Conservation (phyloP, 2,888 invertebrate species). For the Xestia rhomboidea region DNA sequence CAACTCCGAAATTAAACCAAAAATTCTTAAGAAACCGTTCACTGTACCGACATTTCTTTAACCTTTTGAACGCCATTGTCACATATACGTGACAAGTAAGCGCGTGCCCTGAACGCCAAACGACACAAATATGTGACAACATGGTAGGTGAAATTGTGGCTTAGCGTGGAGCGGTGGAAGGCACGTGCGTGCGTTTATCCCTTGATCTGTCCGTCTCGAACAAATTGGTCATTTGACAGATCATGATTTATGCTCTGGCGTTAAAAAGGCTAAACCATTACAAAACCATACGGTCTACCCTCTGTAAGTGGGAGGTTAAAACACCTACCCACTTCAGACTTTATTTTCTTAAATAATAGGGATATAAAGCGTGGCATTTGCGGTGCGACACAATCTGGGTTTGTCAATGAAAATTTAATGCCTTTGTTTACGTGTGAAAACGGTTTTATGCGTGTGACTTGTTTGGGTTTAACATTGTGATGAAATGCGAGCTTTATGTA, state of each 20-base stretch:
- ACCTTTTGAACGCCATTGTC: too few species aligned
- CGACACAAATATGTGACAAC: too few species aligned
- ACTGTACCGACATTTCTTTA: not conserved
- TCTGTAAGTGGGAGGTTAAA: constrained; percentile 1
- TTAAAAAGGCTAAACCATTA: not conserved
- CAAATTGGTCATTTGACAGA: too few species aligned
- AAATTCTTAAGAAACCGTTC: constrained; percentile 11
- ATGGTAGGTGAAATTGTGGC: too few species aligned
- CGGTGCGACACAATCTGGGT: constrained; percentile 24
- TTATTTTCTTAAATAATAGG: constrained; percentile 7
- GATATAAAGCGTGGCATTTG: constrained; percentile 43
- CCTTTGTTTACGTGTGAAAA: constrained; percentile 50
- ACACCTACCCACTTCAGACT: constrained; percentile 20
- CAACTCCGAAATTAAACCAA: constrained; percentile 21
- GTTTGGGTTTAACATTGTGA: constrained; percentile 8
- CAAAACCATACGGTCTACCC: not conserved
- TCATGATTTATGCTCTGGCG: too few species aligned
- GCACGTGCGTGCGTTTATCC: too few species aligned
- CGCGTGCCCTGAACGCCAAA: too few species aligned
- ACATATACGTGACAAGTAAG: too few species aligned
- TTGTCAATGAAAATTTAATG: constrained; percentile 41
- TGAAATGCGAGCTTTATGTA: constrained; percentile 11
- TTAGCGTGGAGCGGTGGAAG: too few species aligned
- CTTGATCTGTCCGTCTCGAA: too few species aligned
- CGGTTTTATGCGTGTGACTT: constrained; percentile 29